A percentile compares a stretch with the other conserved stretches of the same genome.
Conservation (phyloP, 2,113 vertebrate species). For the Lepidothrix coronata region DNA sequence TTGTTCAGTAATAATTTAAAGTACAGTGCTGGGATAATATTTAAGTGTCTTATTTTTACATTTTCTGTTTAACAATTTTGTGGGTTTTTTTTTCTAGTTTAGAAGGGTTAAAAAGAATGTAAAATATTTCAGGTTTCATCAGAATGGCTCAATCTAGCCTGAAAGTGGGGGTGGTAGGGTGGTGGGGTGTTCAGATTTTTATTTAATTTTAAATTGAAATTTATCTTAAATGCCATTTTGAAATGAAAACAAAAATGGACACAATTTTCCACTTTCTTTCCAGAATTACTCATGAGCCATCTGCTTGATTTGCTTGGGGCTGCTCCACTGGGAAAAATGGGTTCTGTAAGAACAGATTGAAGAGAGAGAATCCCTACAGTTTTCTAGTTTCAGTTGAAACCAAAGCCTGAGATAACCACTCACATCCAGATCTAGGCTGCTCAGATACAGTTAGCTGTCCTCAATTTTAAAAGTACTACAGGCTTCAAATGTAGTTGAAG, state of each 20-base stretch:
- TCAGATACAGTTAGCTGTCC: neutral
- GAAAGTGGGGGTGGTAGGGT: neutral
- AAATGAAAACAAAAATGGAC: neutral
- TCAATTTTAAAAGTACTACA: neutral
- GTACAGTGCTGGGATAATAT: neutral
- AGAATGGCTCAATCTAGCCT: neutral
- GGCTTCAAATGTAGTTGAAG: neutral
- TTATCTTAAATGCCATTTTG: neutral
- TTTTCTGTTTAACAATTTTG: neutral
- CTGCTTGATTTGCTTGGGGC: neutral
- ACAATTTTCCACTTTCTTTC: neutral
- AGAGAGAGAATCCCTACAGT: neutral
- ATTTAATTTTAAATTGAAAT: neutral
- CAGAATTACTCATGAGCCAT: neutral
- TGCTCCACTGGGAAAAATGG: neutral
- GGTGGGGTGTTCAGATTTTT: neutral
- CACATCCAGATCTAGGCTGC: neutral
- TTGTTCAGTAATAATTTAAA: conserved; percentile 4
- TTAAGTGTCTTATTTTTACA: neutral
- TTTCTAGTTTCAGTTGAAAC: conserved; percentile 1
- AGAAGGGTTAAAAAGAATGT: neutral
- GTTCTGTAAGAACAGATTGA: neutral
- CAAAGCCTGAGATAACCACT: neutral
- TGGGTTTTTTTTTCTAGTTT: neutral
- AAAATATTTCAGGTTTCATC: neutral